A percentile compares a stretch with the other conserved stretches of the same genome.
phyloP scores from a whole-genome alignment of 2,113 vertebrate species.

The Eurystomus gularis region DNA sequence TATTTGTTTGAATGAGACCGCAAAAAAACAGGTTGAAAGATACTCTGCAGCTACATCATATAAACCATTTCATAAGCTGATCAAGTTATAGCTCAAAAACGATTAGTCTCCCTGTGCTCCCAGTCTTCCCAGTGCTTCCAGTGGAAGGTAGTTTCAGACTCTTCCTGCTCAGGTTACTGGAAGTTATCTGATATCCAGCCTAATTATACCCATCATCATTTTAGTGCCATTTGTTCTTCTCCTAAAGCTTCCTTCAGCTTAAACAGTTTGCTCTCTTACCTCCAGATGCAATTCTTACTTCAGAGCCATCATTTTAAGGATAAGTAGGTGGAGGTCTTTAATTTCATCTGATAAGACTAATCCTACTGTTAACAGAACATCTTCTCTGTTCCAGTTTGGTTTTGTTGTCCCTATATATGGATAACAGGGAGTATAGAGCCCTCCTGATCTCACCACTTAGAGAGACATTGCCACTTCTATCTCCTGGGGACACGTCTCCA shows the following conservation, averaged over 20 bases:
- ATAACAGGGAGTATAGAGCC: neutral
- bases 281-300: neutral
- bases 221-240: neutral
- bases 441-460: neutral
- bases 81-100: neutral
- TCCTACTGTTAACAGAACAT: rapidly evolving
- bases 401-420: neutral
- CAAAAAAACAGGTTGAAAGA: neutral
- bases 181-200: neutral
- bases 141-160: neutral
- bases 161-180: neutral
- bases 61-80: neutral
- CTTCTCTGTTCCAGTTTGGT: neutral
- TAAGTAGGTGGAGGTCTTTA: neutral
- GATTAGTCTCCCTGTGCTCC: neutral
- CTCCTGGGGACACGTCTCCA: neutral
- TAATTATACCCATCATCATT: neutral
- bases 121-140: neutral
- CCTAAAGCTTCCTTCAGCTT: neutral
- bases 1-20: neutral
- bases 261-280: neutral
- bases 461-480: neutral
- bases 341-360: neutral
- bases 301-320: neutral
- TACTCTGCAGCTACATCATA: too few relatives aligned